phyloP scores from a whole-genome alignment of 1,140 invertebrate genomes.

The Drosophila hydei region DNA sequence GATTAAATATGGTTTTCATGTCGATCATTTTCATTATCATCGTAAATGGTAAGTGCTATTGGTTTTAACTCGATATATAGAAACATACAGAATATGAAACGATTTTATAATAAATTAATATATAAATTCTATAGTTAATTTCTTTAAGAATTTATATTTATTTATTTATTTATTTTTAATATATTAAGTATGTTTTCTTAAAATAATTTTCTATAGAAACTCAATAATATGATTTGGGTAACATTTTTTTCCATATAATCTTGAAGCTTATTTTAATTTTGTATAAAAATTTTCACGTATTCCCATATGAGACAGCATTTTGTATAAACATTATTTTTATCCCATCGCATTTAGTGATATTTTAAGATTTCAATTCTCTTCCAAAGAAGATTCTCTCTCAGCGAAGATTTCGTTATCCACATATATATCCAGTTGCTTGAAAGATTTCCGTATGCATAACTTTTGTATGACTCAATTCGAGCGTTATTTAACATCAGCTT shows the following conservation, averaged over 20 bases:
- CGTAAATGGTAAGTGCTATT: slow-evolving; percentile 77
- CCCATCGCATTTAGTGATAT: neutral
- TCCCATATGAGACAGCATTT: too few species aligned
- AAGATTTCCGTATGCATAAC: slow-evolving; percentile 9
- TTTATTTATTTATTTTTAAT: neutral
- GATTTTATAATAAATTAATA: neutral
- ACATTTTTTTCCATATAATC: too few species aligned
- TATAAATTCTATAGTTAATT: neutral
- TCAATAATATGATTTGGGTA: too few species aligned
- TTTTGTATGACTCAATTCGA: slow-evolving; percentile 17
- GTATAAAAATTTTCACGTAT: too few species aligned
- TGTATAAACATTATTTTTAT: neutral
- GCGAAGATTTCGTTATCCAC: neutral
- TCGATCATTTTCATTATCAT: slow-evolving; percentile 84
- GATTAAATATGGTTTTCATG: slow-evolving; percentile 83
- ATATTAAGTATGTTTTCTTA: too few species aligned
- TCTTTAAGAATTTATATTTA: neutral
- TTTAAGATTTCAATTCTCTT: neutral
- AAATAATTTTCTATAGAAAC: too few species aligned
- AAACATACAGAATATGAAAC: too few species aligned
- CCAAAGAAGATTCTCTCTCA: too few species aligned
- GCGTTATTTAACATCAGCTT: slow-evolving; percentile 1
- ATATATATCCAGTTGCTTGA: slow-evolving; percentile 10
- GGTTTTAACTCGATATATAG: too few species aligned
- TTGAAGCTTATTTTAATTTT: too few species aligned